Percentiles rank a stretch among this genome's conserved stretches.
Conservation (phyloP, 2,888 invertebrate species). For the Epirrhoe alternata region DNA sequence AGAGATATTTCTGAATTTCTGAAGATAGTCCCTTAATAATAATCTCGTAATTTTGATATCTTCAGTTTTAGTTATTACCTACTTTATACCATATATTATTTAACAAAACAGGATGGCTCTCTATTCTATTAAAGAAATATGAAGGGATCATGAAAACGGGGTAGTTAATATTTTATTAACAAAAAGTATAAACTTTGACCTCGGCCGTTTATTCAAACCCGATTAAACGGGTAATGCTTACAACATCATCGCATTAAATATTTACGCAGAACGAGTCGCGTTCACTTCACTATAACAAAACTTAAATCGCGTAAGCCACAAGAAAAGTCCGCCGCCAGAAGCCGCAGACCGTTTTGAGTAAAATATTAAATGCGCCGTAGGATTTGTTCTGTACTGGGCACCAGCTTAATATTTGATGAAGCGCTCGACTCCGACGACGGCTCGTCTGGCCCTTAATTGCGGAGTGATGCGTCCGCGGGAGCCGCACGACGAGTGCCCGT, state of each 20-base stretch:
- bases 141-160: slow-evolving; percentile 13
- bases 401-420: slow-evolving; percentile 78
- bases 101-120: background rate
- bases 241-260: slow-evolving; percentile 64
- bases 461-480: slow-evolving; percentile 64
- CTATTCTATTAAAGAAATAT: background rate
- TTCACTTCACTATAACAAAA: slow-evolving; percentile 69
- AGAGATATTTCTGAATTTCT: background rate
- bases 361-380: slow-evolving; percentile 80
- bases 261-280: slow-evolving; percentile 59
- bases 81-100: background rate
- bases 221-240: slow-evolving; percentile 45
- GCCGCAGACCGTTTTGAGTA: slow-evolving; percentile 78
- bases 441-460: slow-evolving; percentile 76
- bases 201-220: slow-evolving; percentile 44
- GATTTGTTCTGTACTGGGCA: slow-evolving; percentile 69
- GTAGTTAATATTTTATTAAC: slow-evolving; percentile 33
- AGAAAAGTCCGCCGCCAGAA: slow-evolving; percentile 71
- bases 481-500: slow-evolving; percentile 16
- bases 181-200: slow-evolving; percentile 31
- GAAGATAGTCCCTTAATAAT: too few species aligned
- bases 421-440: slow-evolving; percentile 63
- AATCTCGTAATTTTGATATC: too few species aligned
- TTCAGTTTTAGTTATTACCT: background rate
- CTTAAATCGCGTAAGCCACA: slow-evolving; percentile 70